These are phyloP conservation scores for Gryllus bimaculatus DNA, from an alignment of 1,140 invertebrate species.

Conservation along the genomic window DNA sequence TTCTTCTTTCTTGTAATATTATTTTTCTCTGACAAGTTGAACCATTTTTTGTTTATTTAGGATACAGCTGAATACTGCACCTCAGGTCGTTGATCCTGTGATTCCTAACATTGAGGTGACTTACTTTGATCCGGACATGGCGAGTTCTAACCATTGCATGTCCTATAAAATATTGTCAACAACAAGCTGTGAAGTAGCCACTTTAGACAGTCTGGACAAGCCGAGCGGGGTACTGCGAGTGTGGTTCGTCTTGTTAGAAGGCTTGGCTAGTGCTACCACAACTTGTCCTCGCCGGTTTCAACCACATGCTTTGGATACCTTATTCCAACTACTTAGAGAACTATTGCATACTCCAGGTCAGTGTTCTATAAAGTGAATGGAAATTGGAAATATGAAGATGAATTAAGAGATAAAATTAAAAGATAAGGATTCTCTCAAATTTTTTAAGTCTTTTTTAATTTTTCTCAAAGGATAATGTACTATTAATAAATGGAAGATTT, in stretches of 20 bases:
- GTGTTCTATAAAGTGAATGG: neutral
- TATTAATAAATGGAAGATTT: no score
- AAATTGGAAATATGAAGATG: no score
- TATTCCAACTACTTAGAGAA: slow-evolving; percentile 73
- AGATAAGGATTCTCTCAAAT: no score
- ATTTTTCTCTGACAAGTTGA: no score
- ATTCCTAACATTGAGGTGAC: slow-evolving; percentile 66
- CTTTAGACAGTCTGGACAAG: slow-evolving; percentile 61
- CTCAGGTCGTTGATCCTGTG: slow-evolving; percentile 72
- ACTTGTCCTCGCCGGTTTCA: slow-evolving; percentile 76
- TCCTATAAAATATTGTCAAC: slow-evolving; percentile 22
- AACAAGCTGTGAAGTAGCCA: slow-evolving; percentile 30
- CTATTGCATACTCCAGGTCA: slow-evolving; percentile 56
- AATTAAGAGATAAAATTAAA: no score
- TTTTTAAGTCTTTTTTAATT: no score
- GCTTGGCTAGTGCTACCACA: slow-evolving; percentile 69
- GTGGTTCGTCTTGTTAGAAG: slow-evolving; percentile 85
- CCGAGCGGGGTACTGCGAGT: slow-evolving; percentile 79
- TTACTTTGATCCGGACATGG: slow-evolving; percentile 41
- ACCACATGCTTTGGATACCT: slow-evolving; percentile 71
- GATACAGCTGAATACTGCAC: slow-evolving; percentile 67
- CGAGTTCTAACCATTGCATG: slow-evolving; percentile 14
- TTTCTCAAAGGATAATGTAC: no score
- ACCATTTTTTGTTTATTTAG: slow-evolving; percentile 31
- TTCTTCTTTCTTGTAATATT: no score